Base-by-base conservation (phyloP, 2,113 vertebrate species). In the Nipponia nippon region DNA sequence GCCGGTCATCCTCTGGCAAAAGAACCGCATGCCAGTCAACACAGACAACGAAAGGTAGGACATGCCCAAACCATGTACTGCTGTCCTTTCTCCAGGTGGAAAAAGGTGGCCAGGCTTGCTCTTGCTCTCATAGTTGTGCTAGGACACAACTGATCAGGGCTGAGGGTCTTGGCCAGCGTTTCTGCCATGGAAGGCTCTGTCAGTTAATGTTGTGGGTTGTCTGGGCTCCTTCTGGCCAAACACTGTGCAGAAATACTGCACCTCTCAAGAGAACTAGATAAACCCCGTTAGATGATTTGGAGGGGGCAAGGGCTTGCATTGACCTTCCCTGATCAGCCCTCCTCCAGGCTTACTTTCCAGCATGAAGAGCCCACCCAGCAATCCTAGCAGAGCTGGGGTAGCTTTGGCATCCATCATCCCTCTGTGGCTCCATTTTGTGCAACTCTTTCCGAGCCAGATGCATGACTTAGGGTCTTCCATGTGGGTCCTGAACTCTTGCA, bases 1-100 rank as follows among this genome's bases (percentile, higher is more conserved):
- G 93, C 99, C 99, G 0, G 95, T 99, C 88, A 99, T 99, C 97
- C 98, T 98, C 34, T 99, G 99, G 99, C 99, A 99, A 83, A 99
- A 99, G 98, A 99, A 99, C 89, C 98, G 98, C 40, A 97, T 94
- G 36, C 98, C 99, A 0, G 98, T 99, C 85, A 98, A 99, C 97
- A 99, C 99, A 2, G 95, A 98, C 59, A 98, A 99, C 0, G 98
- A 99, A 94, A 99, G 99, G 99, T 99, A 98, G 80, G 98, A 65
- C 40, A 15, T 16, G 20, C 15, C 42, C 30, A 36, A 73, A 17
- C n/a, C 46, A 47, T 0, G 10, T 36, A 10, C 40, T 38, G 34
- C 30, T 87, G n/a, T 17, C 25, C 27, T 90, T 55, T 90, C 20
- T 73, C 23, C n/a, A 10, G 32, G 13, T 52, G n/a, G 46, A 63